phyloP scores from a whole-genome alignment of 2,113 vertebrate genomes.

The Recurvirostra avosetta region DNA sequence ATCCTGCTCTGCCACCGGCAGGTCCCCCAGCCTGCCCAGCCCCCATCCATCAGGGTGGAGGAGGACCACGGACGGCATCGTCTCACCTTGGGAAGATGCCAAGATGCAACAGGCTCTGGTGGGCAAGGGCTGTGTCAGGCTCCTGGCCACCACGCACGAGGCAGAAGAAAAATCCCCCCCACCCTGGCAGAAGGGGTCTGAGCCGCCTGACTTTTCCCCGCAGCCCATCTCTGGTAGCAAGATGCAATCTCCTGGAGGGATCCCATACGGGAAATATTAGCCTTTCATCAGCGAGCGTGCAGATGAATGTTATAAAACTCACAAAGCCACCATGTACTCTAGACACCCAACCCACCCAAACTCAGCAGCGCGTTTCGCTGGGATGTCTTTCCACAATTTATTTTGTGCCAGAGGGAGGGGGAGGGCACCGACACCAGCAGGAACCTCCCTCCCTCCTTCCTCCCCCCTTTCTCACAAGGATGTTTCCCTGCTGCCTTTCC shows the following conservation, averaged over 20 bases:
- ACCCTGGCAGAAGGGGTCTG: not conserved
- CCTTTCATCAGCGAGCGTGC: not conserved
- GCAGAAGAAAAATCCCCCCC: not conserved
- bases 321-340: not conserved
- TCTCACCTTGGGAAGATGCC: not conserved
- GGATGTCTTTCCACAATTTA: not conserved
- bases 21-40: not conserved
- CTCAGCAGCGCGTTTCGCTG: not conserved
- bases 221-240: not conserved
- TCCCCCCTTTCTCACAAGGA: not conserved
- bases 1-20: not conserved
- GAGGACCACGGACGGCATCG: not conserved
- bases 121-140: not conserved
- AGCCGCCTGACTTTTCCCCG: not conserved
- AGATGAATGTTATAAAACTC: not conserved
- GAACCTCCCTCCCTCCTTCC: not conserved
- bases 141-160: rapidly evolving
- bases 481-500: not conserved
- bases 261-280: not conserved
- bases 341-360: not conserved
- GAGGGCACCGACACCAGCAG: not conserved
- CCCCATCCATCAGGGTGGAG: not conserved
- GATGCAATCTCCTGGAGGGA: not conserved
- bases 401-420: not conserved
- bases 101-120: not conserved